Base-by-base conservation (phyloP, 2,888 invertebrate genomes). In the Cheilosia pagana region DNA sequence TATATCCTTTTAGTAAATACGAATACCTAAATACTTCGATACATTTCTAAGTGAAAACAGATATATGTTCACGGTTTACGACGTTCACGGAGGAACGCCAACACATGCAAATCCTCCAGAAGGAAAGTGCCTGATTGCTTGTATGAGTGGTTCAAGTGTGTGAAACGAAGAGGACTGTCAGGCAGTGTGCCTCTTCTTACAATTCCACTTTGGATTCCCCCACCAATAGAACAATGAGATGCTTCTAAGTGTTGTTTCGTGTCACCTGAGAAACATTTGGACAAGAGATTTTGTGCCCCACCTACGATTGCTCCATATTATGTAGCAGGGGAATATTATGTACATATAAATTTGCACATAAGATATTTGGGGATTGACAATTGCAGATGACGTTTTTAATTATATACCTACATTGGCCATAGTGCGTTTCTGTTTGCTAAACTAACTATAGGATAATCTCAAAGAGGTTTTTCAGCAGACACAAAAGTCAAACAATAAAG, bases 181-280 rank as follows among this genome's bases (percentile, higher is more conserved):
- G 71, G 60, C 75, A 76, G 48, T 71, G 50, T 71, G 60, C 53
- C 67, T 16, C 85, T 65, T 79, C 79, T 79, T 79, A 79, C 48
- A 65, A 50, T 53, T 79, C 65, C 71, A 75, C 53, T 79, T 67
- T 71, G 70, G 3, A 45, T 77, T 75, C 67, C 79, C 86, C 72
- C 78, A 74, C 72, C 78, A 74, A 74, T 75, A 78, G 79, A 86
- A 87, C 88, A 88, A 87, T 87, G 88, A 87, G 87, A 87, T 88
- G 87, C 88, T 89, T 89, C 91, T 91, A 91, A 91, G 92, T 91
- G 92, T 91, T 92, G 91, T 91, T 91, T 91, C 92, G 89, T 91
- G 91, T 91, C 91, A 91, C 91, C 91, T 92, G 91, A 89, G 92
- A 91, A 91, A 90, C 91, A 91, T 91, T 91, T 91, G 91, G 91